phyloP scores from a whole-genome alignment of 2,888 invertebrate species.

The Nysson spinosus region DNA sequence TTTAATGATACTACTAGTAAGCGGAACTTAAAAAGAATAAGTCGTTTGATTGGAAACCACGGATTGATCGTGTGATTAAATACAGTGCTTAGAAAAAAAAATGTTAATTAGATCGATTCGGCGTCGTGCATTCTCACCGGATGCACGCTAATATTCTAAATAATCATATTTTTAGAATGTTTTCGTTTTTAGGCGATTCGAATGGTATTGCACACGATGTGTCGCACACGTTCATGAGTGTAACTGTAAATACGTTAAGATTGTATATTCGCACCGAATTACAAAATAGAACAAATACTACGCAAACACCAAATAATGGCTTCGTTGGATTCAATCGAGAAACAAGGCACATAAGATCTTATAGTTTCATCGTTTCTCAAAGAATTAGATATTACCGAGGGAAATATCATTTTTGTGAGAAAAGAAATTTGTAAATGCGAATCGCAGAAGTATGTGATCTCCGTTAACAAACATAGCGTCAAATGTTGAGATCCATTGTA shows the following conservation, averaged over 20 bases:
- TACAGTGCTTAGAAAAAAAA: constrained; percentile 18
- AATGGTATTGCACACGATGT: constrained; percentile 8
- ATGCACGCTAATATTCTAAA: background rate
- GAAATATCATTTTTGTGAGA: too few species aligned
- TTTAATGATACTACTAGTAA: constrained; percentile 1
- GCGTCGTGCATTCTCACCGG: constrained; percentile 9
- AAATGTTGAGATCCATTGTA: background rate
- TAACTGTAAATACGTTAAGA: constrained; percentile 29
- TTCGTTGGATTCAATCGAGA: too few species aligned
- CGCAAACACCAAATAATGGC: background rate
- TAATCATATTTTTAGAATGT: constrained; percentile 5
- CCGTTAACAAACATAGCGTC: too few species aligned
- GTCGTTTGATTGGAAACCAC: constrained; percentile 1
- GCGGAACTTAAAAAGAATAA: constrained; percentile 1
- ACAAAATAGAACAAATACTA: constrained; percentile 5
- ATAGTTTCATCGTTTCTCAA: too few species aligned
- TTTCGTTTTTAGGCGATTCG: constrained; percentile 12
- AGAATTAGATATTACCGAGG: too few species aligned
- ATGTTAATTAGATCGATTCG: too few species aligned
- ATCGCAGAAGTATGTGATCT: too few species aligned
- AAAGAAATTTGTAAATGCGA: too few species aligned
- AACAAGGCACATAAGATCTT: too few species aligned
- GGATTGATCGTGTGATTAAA: constrained; percentile 3
- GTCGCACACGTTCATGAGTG: constrained; percentile 31
- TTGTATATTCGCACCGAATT: constrained; percentile 13